phyloP scores from a whole-genome alignment of 2,888 invertebrate genomes.

The Gonocerus acuteangulatus region DNA sequence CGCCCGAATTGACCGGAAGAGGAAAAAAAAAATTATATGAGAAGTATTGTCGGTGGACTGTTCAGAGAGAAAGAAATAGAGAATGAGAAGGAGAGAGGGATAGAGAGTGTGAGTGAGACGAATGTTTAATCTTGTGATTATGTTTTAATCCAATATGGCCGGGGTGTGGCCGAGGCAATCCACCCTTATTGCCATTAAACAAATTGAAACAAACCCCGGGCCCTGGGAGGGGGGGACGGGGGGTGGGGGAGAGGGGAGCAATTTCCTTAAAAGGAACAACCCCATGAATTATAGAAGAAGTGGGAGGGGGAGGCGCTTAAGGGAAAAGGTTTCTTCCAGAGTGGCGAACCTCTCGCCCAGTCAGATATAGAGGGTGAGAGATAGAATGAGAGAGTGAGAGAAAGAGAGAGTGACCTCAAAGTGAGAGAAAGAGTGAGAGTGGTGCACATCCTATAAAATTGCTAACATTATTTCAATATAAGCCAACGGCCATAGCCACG shows the following conservation, averaged over 20 bases:
- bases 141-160: slow-evolving; percentile 36
- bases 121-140: slow-evolving; percentile 37
- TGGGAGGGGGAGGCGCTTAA: slow-evolving; percentile 29
- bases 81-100: too few species aligned
- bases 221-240: background rate
- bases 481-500: too few species aligned
- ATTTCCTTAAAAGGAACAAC: slow-evolving; percentile 36
- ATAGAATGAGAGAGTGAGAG: background rate
- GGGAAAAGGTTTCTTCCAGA: slow-evolving; percentile 31
- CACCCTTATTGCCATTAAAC: slow-evolving; percentile 36
- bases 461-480: too few species aligned
- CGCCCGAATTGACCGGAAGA: too few species aligned
- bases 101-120: too few species aligned
- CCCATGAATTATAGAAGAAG: slow-evolving; percentile 36
- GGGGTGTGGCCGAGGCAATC: slow-evolving; percentile 36
- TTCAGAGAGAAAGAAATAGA: too few species aligned
- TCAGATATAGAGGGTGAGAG: background rate
- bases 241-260: slow-evolving; percentile 28
- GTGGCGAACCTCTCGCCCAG: slow-evolving; percentile 12
- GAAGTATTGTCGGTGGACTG: too few species aligned
- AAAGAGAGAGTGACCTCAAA: too few species aligned
- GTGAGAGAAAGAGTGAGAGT: too few species aligned
- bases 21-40: too few species aligned
- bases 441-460: too few species aligned
- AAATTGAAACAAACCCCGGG: slow-evolving; percentile 36